Evolutionary conservation across 2,113 vertebrate genomes (phyloP).

Genomic region (Lonchura striata): DNA sequence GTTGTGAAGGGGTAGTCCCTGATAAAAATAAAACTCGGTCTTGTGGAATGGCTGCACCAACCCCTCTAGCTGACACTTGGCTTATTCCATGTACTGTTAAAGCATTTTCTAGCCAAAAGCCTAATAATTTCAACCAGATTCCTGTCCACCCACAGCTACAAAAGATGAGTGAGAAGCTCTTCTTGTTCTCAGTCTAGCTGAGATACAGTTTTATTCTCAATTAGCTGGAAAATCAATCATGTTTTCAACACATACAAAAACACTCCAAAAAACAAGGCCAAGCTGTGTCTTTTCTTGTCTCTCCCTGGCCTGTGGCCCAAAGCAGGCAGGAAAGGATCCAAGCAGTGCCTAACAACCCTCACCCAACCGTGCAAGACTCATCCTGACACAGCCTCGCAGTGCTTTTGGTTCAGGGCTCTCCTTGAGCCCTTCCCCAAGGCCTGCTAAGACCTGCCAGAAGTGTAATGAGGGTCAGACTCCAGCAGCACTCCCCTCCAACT

Average conservation of each 20-base stretch:
- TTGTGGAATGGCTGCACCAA: neutral
- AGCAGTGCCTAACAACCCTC: neutral
- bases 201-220: neutral
- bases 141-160: neutral
- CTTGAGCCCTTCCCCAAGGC: neutral
- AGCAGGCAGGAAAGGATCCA: constrained; percentile 30
- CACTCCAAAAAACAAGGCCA: neutral
- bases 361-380: neutral
- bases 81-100: neutral
- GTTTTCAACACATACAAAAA: neutral
- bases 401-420: neutral
- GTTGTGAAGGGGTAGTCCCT: neutral
- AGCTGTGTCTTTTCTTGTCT: constrained; percentile 25
- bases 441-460: neutral
- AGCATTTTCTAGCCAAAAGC: neutral
- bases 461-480: neutral
- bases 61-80: neutral
- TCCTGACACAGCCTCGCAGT: neutral
- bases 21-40: neutral
- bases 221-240: constrained; percentile 6
- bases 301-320: constrained; percentile 6
- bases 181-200: neutral
- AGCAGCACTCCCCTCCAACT: neutral
- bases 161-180: neutral
- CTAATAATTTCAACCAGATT: neutral